Evolutionary conservation across 2,888 invertebrate genomes (phyloP), one percentile per base, ranked within the genome.

Genomic region (Phalera bucephala): DNA sequence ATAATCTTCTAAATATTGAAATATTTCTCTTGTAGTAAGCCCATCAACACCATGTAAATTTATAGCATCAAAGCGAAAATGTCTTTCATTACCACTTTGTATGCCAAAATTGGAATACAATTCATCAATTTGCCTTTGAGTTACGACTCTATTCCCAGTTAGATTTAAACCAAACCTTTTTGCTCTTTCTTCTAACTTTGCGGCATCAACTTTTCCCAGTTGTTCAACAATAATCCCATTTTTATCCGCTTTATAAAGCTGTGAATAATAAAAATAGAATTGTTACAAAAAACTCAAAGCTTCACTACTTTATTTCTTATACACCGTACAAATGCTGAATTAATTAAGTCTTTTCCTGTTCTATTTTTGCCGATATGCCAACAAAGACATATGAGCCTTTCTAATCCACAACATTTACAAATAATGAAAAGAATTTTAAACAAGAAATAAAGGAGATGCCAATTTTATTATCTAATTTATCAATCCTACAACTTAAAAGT

Each of bases 21-120:
- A 94, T 31, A 96, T 91, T 72, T 96, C 95, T 68, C 93, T 92
- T 2, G 95, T 94, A 54, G 91, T 93, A 90, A 96, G 92, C 20
- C 94, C 92, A 56, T 94, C 92, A 0, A 94, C 92, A 31, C 96
- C 96, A 67, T 93, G 86, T 68, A 96, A 85, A 72, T 96, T 94
- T 30, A 96, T 79, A 11, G 94, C 92, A 75, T 96, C 94, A 59
- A 94, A 91, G 49, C 94, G 90, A 48, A 93, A 90, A 67, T 93
- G 91, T 56, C 91, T 90, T 64, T 93, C 93, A 65, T 91, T 91
- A 15, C 90, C 91, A 59, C 88, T 80, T 50, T 86, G 87, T 37
- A 90, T 80, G 10, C 81, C 86, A 64, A 77, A 80, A 57, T 87
- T 85, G 7, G 59, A 45, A 59, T 90, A 90, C 0, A 90, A 69